Base-by-base conservation (phyloP, 2,888 invertebrate genomes). In the Augiades crinisus region DNA sequence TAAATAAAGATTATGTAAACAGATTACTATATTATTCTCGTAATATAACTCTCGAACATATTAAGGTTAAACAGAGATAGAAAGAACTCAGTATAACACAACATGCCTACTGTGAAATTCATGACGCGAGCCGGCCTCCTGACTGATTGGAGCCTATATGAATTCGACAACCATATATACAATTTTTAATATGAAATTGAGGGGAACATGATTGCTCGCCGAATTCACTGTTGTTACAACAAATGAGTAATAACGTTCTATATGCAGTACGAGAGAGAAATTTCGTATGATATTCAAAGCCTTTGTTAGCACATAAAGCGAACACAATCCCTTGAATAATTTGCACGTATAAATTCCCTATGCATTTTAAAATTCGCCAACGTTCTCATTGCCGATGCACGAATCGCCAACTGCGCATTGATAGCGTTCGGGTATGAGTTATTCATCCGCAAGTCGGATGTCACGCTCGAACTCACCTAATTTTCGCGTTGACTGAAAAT, bases 401-500 rank as follows among this genome's bases (percentile, higher is more conserved):
- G 36, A 14, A 36, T 43, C 50, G 14, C 40, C 34, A 41, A 43
- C 49, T 50, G 43, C 36, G 36, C 43, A 36, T 43, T 50, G 50
- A 50, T 50, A 43, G 27, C 40, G 14, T 38, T 47, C 41, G 36
- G 43, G 36, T 41, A 50, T 50, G 50, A 50, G 36, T 50, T 43
- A 51, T 51, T 49, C 41, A 49, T 41, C 30, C 40, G 33, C 30
- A 62, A 58, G 51, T 47, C 64, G 62, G 63, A 61, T 61, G 64
- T 70, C 64, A 65, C 65, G 65, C 69, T 62, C 57, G 64, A 71
- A 72, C 76, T 72, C 67, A 73, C 71, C 73, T 77, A 82, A 86
- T 86, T 86, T 84, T 82, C 80, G 57, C 74, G 75, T 74, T 77
- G 80, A 78, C 76, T 83, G 83, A 78, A 86, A 86, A 85, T 85